phyloP scores from a whole-genome alignment of 2,888 invertebrate genomes.

The Drosophila tanythrix region DNA sequence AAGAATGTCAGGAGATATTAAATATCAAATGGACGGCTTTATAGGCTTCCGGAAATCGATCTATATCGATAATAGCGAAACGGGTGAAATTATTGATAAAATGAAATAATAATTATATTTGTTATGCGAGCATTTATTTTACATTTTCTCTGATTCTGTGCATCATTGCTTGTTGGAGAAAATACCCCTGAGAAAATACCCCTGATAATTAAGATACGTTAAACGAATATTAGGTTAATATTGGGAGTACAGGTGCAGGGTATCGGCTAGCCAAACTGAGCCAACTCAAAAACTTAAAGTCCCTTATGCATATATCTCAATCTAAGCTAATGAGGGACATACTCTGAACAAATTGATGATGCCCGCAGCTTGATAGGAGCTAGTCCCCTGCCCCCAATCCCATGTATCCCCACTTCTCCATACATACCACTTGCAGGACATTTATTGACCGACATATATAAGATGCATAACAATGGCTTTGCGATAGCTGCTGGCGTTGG shows the following conservation, averaged over 20 bases:
- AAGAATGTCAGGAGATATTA: background rate
- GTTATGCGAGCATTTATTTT: background rate
- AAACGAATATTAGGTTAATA: background rate
- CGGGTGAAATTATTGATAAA: background rate
- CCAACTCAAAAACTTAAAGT: background rate
- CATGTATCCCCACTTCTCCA: constrained; percentile 15
- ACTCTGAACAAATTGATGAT: constrained; percentile 9
- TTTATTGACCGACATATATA: constrained; percentile 63
- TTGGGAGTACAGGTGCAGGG: background rate
- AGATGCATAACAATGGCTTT: constrained; percentile 64
- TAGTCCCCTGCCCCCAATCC: background rate
- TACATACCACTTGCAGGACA: constrained; percentile 8
- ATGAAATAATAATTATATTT: background rate
- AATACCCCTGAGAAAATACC: background rate
- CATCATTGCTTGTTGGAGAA: background rate
- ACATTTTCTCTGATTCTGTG: background rate
- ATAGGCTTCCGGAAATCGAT: background rate
- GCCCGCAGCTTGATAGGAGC: constrained; percentile 4
- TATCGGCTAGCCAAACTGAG: background rate
- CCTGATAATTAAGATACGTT: background rate
- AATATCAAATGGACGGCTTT: background rate
- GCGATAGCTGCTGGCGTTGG: constrained; percentile 52
- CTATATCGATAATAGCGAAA: background rate
- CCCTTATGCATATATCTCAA: background rate
- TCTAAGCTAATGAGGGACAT: constrained; percentile 10